Evolutionary conservation across 2,888 invertebrate genomes (phyloP), one percentile per base, ranked within the genome.

Genomic region (Tetragonula carbonaria): DNA sequence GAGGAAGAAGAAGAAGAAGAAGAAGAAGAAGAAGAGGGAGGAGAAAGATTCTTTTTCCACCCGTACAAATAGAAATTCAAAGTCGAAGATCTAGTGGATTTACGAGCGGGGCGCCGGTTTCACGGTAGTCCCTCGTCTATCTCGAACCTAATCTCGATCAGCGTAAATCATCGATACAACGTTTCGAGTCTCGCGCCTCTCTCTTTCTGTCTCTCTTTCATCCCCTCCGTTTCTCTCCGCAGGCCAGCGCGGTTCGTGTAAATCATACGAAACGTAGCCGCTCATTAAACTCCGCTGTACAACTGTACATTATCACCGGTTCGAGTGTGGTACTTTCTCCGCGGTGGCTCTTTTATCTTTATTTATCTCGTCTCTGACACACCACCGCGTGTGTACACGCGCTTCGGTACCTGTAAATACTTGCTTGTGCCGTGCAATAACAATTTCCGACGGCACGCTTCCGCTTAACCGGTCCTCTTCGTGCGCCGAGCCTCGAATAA

Each of bases 141-240:
- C 87, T 59, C 55, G 50, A 2, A 63, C 28, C 70, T 87, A 83
- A 87, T 87, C 87, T 87, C 74, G 74, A 90, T 77, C 76, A 74
- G 73, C 71, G 80, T 90, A 86, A 84, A 84, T 88, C 86, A 90
- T 88, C 86, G 75, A 70, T 65, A 78, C 53, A n/a, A n/a, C 50
- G 23, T 14, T 11, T 51, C 51, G 16, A 33, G n/a, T 13, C 28
- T 66, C 18, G 28, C n/a, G n/a, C 72, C 70, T 51, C 62, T 38
- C 71, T 82, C 76, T 51, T n/a, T n/a, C 23, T 33, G 53, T 57
- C 59, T 28, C 16, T 50, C 38, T 57, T 51, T 51, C 50, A 28
- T 21, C 28, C 45, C 74, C 70, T 51, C 65, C 50, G n/a, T 57
- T 57, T 51, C 33, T 50, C 23, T 45, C 28, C 21, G 16, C 53